phyloP scores from a whole-genome alignment of 2,888 invertebrate species.

The Nomada lathburiana region DNA sequence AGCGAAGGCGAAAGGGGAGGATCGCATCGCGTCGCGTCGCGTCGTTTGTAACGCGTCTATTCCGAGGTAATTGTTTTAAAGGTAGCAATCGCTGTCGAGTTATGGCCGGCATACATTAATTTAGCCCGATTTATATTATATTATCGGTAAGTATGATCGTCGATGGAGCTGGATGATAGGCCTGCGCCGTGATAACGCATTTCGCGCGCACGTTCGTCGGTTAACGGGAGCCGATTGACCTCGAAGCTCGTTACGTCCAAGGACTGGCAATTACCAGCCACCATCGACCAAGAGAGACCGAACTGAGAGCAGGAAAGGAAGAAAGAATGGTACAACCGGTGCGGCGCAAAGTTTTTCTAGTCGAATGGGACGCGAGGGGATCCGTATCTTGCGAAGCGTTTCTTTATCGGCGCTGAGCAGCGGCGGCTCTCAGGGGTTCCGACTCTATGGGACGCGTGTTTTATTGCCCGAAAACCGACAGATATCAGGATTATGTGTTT shows the following conservation, averaged over 20 bases:
- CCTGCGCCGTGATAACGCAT: constrained; percentile 45
- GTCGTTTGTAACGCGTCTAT: constrained; percentile 26
- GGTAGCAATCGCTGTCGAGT: constrained; percentile 42
- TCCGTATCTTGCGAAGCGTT: constrained; percentile 80
- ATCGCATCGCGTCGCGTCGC: constrained; percentile 21
- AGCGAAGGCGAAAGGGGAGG: constrained; percentile 4
- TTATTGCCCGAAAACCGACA: constrained; percentile 88
- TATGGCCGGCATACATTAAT: constrained; percentile 51
- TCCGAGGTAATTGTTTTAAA: constrained; percentile 51
- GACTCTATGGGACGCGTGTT: constrained; percentile 84
- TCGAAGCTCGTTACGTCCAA: constrained; percentile 50
- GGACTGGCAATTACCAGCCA: constrained; percentile 48
- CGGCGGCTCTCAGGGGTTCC: constrained; percentile 74
- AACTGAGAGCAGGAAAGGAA: not conserved
- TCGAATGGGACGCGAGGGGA: constrained; percentile 72
- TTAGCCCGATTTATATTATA: constrained; percentile 50
- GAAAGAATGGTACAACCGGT: not conserved
- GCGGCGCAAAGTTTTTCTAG: constrained; percentile 6
- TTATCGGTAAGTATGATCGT: constrained; percentile 57
- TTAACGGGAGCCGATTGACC: constrained; percentile 50
- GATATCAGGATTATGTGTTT: constrained; percentile 85
- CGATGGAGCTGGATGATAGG: constrained; percentile 52
- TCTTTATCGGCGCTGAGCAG: constrained; percentile 82
- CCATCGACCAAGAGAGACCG: not conserved
- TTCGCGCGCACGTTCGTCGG: constrained; percentile 53